These are phyloP conservation scores for Eira barbara DNA, from an alignment of 2,113 vertebrate species.

Conservation along the genomic window DNA sequence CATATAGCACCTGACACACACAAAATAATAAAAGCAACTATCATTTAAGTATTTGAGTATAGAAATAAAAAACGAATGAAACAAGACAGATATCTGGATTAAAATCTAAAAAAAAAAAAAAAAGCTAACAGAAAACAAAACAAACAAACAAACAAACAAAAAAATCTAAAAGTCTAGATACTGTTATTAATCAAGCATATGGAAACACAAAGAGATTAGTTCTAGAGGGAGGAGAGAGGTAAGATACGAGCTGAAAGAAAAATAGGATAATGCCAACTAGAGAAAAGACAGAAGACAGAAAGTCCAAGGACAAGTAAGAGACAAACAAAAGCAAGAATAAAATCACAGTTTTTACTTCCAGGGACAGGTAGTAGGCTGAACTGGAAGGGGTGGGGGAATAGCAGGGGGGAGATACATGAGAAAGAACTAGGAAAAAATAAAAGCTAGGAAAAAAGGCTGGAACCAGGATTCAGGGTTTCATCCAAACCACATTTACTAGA, in stretches of 20 bases:
- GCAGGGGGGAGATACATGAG: not conserved
- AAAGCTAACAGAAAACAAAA: too few species aligned
- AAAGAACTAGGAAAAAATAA: not conserved
- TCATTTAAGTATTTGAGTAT: not conserved
- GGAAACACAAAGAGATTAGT: not conserved
- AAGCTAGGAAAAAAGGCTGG: not conserved
- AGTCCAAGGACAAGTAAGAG: not conserved
- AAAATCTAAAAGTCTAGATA: not conserved
- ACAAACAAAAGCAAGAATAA: not conserved
- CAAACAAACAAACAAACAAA: too few species aligned
- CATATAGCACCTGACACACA: not conserved
- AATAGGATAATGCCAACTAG: not conserved
- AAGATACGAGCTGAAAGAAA: not conserved
- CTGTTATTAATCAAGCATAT: not conserved
- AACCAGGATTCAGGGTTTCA: not conserved
- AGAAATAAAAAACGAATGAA: constrained; percentile 13
- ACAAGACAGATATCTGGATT: not conserved
- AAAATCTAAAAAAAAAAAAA: not conserved
- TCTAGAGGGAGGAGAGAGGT: not conserved
- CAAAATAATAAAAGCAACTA: constrained; percentile 2
- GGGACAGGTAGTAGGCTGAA: not conserved
- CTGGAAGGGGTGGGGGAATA: too few species aligned
- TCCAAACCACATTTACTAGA: not conserved
- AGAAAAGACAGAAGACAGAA: not conserved
- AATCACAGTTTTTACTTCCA: not conserved